Evolutionary conservation across 2,113 vertebrate species (phyloP).

Genomic region (Atrichornis clamosus): DNA sequence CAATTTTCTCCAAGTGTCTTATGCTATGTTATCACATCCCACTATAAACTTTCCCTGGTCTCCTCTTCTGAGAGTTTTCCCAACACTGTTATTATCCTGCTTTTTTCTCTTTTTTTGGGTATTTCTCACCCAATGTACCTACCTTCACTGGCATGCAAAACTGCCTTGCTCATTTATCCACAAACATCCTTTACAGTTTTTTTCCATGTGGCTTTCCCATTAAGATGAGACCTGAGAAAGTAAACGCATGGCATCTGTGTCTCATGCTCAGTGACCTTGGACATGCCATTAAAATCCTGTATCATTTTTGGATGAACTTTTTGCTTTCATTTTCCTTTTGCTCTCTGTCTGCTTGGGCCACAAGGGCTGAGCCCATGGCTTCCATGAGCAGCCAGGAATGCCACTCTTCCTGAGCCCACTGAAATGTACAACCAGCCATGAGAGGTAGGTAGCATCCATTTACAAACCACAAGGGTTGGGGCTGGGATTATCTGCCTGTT

Average conservation of each 20-base stretch:
- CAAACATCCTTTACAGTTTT: background rate
- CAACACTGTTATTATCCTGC: background rate
- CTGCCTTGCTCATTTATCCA: background rate
- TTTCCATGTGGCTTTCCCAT: background rate
- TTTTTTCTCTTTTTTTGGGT: background rate
- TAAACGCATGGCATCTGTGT: background rate
- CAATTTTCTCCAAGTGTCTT: background rate
- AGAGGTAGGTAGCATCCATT: background rate
- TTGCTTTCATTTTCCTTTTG: background rate
- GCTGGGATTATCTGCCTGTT: background rate
- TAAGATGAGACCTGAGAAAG: background rate
- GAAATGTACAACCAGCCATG: background rate
- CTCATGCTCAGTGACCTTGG: background rate
- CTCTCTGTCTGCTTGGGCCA: background rate
- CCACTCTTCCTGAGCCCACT: fast-evolving
- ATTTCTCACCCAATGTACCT: background rate
- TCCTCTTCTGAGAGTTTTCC: background rate
- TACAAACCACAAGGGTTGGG: fast-evolving
- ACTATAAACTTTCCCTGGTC: background rate
- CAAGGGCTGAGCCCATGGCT: background rate
- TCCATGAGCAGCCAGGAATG: background rate
- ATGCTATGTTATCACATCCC: background rate
- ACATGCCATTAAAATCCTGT: background rate
- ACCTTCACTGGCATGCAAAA: background rate
- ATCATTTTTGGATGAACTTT: background rate